Conservation (phyloP, 2,113 vertebrate genomes). For the Athene noctua region DNA sequence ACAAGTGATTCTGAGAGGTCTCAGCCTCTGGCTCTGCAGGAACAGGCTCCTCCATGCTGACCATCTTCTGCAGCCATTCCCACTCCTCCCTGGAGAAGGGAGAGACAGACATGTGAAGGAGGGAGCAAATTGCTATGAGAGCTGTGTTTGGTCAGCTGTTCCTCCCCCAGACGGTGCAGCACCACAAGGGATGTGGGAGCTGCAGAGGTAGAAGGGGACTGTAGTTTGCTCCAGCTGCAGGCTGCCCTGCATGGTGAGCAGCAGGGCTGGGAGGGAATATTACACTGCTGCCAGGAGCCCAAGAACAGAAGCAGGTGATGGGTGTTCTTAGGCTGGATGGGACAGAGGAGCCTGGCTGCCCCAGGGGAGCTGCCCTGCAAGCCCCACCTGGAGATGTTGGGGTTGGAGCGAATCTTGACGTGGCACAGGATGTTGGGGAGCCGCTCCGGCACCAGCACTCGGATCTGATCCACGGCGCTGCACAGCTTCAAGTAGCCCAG, state of each 20-base stretch:
- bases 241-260: neutral
- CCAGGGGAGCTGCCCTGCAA: neutral
- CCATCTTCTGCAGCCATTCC: constrained; percentile 87
- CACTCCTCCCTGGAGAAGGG: constrained; percentile 83
- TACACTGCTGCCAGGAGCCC: accelerated
- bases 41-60: constrained; percentile 72
- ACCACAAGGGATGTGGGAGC: neutral
- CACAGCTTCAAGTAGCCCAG: constrained; percentile 91
- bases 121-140: neutral
- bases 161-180: neutral
- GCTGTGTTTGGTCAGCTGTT: neutral
- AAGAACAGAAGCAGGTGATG: neutral
- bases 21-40: constrained; percentile 73
- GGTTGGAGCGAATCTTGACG: constrained; percentile 86
- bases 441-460: constrained; percentile 85
- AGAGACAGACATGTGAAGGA: neutral
- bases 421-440: constrained; percentile 90
- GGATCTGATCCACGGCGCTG: constrained; percentile 90
- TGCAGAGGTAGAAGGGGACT: neutral
- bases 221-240: neutral
- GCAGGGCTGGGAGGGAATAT: neutral
- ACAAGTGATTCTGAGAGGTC: constrained; percentile 76
- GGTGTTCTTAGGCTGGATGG: neutral
- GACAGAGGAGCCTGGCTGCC: neutral
- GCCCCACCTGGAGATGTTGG: constrained; percentile 85